Percentiles rank a stretch among this genome's conserved stretches.
Evolutionary conservation across 2,797 vertebrate species (phyloP).

Genomic region (Nothura maculosa): DNA sequence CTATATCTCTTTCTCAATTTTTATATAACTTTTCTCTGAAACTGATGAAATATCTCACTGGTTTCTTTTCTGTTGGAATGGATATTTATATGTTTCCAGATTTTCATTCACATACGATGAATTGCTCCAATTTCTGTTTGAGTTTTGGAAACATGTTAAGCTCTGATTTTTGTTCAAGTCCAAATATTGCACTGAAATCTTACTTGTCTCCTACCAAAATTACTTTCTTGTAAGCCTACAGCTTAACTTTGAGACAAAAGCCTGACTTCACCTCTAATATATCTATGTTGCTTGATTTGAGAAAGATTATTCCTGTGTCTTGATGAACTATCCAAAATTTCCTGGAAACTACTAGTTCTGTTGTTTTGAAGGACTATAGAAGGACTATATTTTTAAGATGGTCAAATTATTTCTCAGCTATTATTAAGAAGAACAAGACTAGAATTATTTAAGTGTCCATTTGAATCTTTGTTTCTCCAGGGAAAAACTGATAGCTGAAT

Average conservation of each 20-base stretch:
- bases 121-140: neutral
- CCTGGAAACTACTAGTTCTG: neutral
- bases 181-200: neutral
- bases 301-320: neutral
- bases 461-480: neutral
- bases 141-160: neutral
- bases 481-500: too few species aligned
- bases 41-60: neutral
- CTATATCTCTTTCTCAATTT: neutral
- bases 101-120: neutral
- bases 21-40: neutral
- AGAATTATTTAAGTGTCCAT: neutral
- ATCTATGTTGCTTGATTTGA: neutral
- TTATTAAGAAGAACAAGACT: neutral
- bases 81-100: neutral
- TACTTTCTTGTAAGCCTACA: neutral
- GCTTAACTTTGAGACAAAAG: neutral
- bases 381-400: neutral
- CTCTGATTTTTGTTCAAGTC: neutral
- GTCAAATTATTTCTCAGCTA: neutral
- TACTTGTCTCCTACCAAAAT: neutral
- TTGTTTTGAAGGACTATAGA: neutral
- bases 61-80: neutral
- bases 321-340: neutral
- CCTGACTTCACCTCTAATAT: neutral